Base-by-base conservation (phyloP, 2,797 vertebrate genomes). In the Neosalanx taihuensis region DNA sequence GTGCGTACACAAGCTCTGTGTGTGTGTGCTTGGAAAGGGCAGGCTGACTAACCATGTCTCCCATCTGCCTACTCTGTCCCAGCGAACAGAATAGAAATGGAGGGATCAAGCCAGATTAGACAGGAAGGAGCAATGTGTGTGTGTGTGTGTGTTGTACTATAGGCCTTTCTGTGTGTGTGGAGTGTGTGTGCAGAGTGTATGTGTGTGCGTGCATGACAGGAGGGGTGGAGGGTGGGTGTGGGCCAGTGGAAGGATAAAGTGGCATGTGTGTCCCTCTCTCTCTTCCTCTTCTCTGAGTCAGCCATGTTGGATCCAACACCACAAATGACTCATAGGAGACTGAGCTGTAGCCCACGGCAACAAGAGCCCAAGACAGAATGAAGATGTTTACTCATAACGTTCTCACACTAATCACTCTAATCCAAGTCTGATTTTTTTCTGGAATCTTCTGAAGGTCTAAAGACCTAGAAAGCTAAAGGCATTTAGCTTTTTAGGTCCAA, bases 81-180 rank as follows among this genome's bases (percentile, higher is more conserved):
- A 71, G 68, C 69, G 51, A 49, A 66, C 46, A 51, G 60, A 17
- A 51, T 41, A 66, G 67, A 69, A 72, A 71, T 26, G 41, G 46
- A 66, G 64, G 49, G 59, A 59, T 33, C 70, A 73, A 41, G 64
- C 29, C 5, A 63, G 63, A 64, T 81, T 71, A 71, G 62, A 23
- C 10, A 46, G 29, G 37, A 41, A 49, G 20, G 64, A 53, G 26
- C 29, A 46, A 66, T 23, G 64, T 51, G 35, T 41, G 63, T 20
- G 57, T 23, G 9, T 23, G 51, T 60, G 58, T 49, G 64, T 15
- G 58, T 60, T 60, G 58, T 65, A 49, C 64, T 49, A 41, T 23
- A 66, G 23, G 51, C 51, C 4, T 56, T 56, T 46, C 5, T 6
- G 41, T 46, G 41, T 46, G 41, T 46, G 5, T 46, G 23, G 23